Evolutionary conservation across 1,140 invertebrate species (phyloP), one percentile per base, ranked within the genome.

Genomic region (Danaus plexippus): DNA sequence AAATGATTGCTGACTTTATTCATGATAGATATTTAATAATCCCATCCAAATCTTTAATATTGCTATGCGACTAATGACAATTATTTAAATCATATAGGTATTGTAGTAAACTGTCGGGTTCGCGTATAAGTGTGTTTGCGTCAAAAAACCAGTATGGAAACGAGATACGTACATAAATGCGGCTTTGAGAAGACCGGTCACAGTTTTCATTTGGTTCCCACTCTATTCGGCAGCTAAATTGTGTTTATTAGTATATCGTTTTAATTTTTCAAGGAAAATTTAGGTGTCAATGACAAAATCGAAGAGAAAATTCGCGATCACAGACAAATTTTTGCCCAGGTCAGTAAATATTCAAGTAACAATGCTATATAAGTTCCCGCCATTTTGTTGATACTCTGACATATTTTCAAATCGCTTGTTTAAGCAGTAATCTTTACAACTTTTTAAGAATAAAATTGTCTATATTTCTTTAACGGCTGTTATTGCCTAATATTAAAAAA

Each of bases 221-320:
- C 58, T 54, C 53, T 63, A 64, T 71, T 71, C 66, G 71, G 75
- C 70, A 71, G 64, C 66, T 59, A 69, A 77, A 75, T 75, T 77
- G 50, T 71, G 54, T 65, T 75, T 66, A 64, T 71, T 64, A 69
- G 63, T 72, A 71, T 80, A 69, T 81, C 69, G 54, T 72, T 82
- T 77, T 77, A 57, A 62, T 63, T 74, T 67, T 63, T 69, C 63
- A 52, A 52, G 18, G 18, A 66, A 66, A 74, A 84, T 77, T 73
- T 81, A 80, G 77, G 87, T 88, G 87, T 87, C 86, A 88, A 88
- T 88, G 87, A 88, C 80, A 87, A 88, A 75, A 85, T 79, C 77
- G 71, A 79, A 82, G 77, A 87, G 82, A 86, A 87, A 82, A 76
- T 87, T 80, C 64, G 77, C 82, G 69, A 85, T 85, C 63, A 85